These are phyloP conservation scores for Entomyzon cyanotis DNA, from an alignment of 2,113 vertebrate species.

Conservation along the genomic window DNA sequence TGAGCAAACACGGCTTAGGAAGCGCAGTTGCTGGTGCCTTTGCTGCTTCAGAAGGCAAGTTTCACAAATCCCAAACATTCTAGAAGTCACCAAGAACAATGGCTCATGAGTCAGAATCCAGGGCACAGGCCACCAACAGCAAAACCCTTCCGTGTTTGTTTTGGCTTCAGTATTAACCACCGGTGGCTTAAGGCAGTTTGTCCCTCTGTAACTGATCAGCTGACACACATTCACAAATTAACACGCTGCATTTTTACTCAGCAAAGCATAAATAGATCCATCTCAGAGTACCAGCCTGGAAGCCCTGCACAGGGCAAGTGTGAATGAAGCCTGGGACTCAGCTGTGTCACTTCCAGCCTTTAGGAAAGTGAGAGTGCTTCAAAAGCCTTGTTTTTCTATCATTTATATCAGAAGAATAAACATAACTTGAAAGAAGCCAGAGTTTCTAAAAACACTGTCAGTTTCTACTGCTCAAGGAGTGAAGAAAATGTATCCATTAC, in stretches of 20 bases:
- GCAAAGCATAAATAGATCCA: background rate
- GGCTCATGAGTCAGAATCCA: background rate
- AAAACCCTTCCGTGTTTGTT: background rate
- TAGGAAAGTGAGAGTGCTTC: background rate
- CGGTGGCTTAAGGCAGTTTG: background rate
- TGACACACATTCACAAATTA: background rate
- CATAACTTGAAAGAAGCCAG: background rate
- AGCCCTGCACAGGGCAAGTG: background rate
- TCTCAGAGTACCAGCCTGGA: background rate
- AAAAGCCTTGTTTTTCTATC: background rate
- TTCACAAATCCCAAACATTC: background rate
- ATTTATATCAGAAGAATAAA: background rate
- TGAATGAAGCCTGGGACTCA: background rate
- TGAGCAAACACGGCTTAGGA: rapidly evolving
- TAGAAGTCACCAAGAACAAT: rapidly evolving
- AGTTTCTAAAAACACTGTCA: background rate
- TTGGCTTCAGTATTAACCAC: background rate
- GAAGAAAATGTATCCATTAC: background rate
- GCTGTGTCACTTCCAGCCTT: background rate
- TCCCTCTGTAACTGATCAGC: background rate
- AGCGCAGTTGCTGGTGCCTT: background rate
- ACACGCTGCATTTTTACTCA: background rate
- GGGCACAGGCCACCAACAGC: rapidly evolving
- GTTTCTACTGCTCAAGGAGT: background rate
- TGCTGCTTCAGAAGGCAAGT: background rate